Evolutionary conservation across 2,888 invertebrate species (phyloP).

Genomic region (Hemicrepidius hirtus): DNA sequence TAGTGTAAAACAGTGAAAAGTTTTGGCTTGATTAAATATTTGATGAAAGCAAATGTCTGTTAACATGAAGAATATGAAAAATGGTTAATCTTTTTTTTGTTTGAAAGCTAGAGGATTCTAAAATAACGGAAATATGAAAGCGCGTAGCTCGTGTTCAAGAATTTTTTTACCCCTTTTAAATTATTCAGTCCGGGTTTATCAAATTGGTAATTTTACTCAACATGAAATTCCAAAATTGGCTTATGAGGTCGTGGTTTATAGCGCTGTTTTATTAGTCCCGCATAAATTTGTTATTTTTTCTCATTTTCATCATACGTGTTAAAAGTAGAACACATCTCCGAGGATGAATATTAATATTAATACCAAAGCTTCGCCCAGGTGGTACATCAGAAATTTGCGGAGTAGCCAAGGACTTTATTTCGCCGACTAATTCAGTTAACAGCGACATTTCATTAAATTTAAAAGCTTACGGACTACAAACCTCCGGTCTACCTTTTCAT

Average conservation of each 20-base stretch:
- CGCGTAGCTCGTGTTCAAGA: not conserved
- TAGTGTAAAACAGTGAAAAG: too few species aligned
- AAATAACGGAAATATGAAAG: not conserved
- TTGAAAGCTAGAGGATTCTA: not conserved
- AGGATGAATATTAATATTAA: constrained; percentile 36
- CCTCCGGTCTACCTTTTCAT: constrained; percentile 39
- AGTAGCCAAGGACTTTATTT: constrained; percentile 42
- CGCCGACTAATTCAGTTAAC: constrained; percentile 42
- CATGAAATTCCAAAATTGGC: not conserved
- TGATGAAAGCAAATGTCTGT: too few species aligned
- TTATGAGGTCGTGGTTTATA: constrained; percentile 12
- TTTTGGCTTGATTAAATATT: too few species aligned
- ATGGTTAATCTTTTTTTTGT: not conserved
- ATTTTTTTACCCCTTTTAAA: constrained; percentile 5
- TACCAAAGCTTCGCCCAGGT: constrained; percentile 31
- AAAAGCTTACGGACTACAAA: constrained; percentile 41
- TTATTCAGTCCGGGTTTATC: not conserved
- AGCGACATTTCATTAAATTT: constrained; percentile 48
- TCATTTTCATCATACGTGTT: constrained; percentile 27
- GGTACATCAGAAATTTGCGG: constrained; percentile 30
- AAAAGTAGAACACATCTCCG: constrained; percentile 25
- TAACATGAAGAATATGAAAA: too few species aligned
- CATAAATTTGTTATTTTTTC: constrained; percentile 28
- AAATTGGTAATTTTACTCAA: constrained; percentile 8
- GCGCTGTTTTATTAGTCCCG: not conserved